phyloP scores from a whole-genome alignment of 2,113 vertebrate genomes.

The Clupea harengus region DNA sequence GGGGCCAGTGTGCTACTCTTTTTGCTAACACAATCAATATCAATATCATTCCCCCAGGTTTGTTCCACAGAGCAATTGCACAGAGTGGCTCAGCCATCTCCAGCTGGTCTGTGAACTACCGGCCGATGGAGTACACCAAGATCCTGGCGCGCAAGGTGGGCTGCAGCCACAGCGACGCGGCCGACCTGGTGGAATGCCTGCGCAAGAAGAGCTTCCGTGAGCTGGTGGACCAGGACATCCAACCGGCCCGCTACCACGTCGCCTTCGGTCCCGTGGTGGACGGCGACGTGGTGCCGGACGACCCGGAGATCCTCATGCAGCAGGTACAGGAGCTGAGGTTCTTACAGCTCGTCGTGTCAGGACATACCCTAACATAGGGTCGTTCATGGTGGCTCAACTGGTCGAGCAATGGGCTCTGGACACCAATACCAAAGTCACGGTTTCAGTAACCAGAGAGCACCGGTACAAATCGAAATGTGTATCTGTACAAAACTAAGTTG shows the following conservation, averaged over 20 bases:
- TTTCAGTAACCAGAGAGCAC: too few relatives aligned
- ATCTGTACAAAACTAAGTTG: too few relatives aligned
- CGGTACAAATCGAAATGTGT: too few relatives aligned
- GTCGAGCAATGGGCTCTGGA: too few relatives aligned
- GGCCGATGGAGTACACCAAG: constrained; percentile 85
- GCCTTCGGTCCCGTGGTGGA: constrained; percentile 95
- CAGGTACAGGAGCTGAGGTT: constrained; percentile 66
- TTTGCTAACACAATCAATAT: not conserved
- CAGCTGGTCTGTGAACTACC: constrained; percentile 95
- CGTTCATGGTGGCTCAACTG: too few relatives aligned
- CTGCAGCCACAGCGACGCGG: constrained; percentile 82
- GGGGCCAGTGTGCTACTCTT: not conserved
- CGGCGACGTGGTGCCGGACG: constrained; percentile 91
- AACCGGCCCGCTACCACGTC: constrained; percentile 92
- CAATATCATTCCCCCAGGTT: constrained; percentile 62
- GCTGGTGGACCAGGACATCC: constrained; percentile 93
- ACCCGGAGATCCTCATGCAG: constrained; percentile 96
- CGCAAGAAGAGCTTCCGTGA: constrained; percentile 86
- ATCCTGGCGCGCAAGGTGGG: constrained; percentile 89
- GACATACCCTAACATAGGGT: too few relatives aligned
- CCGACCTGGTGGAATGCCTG: constrained; percentile 85
- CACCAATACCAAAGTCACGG: too few relatives aligned
- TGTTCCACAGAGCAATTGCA: constrained; percentile 93
- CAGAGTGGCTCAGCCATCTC: constrained; percentile 95
- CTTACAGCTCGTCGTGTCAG: not conserved